Percentiles rank a stretch among this genome's conserved stretches.
These are phyloP conservation scores for Monochamus saltuarius DNA, from an alignment of 1,140 invertebrate species.

Conservation along the genomic window DNA sequence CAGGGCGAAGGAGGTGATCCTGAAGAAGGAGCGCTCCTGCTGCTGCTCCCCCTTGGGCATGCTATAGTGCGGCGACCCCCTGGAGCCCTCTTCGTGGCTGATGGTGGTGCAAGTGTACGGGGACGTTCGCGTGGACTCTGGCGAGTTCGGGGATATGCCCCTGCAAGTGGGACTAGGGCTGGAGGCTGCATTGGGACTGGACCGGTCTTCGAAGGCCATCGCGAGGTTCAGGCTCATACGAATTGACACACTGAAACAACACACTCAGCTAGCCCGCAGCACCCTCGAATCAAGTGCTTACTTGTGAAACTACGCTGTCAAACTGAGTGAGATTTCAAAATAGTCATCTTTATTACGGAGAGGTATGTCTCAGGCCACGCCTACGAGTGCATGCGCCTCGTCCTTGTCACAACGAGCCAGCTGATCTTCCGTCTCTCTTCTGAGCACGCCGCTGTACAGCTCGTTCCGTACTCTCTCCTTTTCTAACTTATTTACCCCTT, in stretches of 20 bases:
- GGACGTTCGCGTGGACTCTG: conserved; percentile 48
- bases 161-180: conserved; percentile 32
- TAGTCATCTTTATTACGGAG: conserved; percentile 54
- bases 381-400: conserved; percentile 37
- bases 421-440: conserved; percentile 4
- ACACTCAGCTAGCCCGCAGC: conserved; percentile 12
- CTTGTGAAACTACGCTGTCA: conserved; percentile 52
- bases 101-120: conserved; percentile 49
- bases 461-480: background rate
- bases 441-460: background rate
- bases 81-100: conserved; percentile 30
- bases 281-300: conserved; percentile 45
- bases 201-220: conserved; percentile 51
- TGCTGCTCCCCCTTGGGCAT: conserved; percentile 28
- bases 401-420: background rate
- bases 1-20: conserved; percentile 48
- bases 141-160: conserved; percentile 43
- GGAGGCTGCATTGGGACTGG: conserved; percentile 45
- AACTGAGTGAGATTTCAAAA: conserved; percentile 55
- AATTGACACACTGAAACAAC: conserved; percentile 10
- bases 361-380: conserved; percentile 39
- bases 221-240: conserved; percentile 11
- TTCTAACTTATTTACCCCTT: conserved; percentile 2
- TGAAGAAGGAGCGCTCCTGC: conserved; percentile 39
- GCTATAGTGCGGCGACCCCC: conserved; percentile 23